Conservation (phyloP, 1,140 invertebrate species). For the Pseudomyrmex pallidus region DNA sequence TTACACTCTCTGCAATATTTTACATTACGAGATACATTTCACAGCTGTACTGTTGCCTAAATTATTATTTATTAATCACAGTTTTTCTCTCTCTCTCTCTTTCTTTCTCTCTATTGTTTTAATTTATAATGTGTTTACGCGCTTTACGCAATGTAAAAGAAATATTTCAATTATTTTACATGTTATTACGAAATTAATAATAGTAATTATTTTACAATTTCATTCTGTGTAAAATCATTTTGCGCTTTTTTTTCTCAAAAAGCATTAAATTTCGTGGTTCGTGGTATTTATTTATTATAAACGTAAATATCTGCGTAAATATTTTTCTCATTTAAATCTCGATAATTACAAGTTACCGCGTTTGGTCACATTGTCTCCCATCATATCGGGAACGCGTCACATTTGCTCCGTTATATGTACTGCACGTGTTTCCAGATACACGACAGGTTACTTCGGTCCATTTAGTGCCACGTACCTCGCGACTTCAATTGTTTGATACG, state of each 20-base stretch:
- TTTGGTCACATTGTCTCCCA: conserved; percentile 41
- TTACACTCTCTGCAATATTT: neutral
- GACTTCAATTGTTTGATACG: conserved; percentile 61
- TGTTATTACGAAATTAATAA: too few relatives aligned
- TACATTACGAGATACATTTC: neutral
- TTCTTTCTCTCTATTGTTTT: too few relatives aligned
- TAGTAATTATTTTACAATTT: too few relatives aligned
- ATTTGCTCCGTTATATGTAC: conserved; percentile 53
- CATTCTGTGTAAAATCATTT: too few relatives aligned
- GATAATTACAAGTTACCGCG: conserved; percentile 27
- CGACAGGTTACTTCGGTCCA: conserved; percentile 58
- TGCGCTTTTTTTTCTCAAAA: too few relatives aligned
- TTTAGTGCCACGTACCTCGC: conserved; percentile 43
- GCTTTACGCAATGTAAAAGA: too few relatives aligned
- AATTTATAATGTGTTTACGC: too few relatives aligned
- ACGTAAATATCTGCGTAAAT: too few relatives aligned
- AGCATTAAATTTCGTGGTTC: too few relatives aligned
- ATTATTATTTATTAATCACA: neutral
- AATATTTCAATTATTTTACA: too few relatives aligned
- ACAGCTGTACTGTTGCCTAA: neutral
- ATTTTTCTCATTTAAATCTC: conserved; percentile 8
- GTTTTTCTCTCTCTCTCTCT: too few relatives aligned
- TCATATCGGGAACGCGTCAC: conserved; percentile 44
- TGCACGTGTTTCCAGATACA: conserved; percentile 55
- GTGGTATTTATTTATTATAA: too few relatives aligned